phyloP scores from a whole-genome alignment of 2,888 invertebrate species.

The Drepanosiphum platanoidis region DNA sequence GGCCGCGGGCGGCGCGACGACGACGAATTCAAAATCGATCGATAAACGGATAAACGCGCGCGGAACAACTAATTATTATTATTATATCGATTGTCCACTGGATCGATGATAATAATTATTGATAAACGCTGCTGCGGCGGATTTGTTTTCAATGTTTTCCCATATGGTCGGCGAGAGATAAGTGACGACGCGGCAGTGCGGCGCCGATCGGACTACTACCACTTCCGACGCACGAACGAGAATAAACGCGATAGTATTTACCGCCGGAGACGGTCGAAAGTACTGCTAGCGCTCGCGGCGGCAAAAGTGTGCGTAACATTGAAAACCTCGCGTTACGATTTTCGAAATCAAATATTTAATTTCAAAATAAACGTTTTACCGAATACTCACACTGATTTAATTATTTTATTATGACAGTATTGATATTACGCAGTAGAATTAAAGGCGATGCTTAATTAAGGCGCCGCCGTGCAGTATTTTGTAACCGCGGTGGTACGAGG shows the following conservation, averaged over 20 bases:
- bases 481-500: no score
- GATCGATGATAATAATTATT: not conserved
- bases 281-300: conserved; percentile 7
- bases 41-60: not conserved
- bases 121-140: not conserved
- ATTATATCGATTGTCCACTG: not conserved
- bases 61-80: not conserved
- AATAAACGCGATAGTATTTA: not conserved
- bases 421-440: no score
- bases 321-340: not conserved
- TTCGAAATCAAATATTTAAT: not conserved
- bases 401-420: no score
- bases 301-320: not conserved
- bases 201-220: no score
- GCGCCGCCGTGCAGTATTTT: no score
- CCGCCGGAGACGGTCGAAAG: not conserved
- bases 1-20: not conserved
- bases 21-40: not conserved
- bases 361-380: no score
- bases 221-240: no score
- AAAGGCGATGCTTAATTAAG: no score
- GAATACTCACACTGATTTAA: no score
- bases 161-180: not conserved
- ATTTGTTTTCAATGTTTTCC: not conserved
- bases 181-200: not conserved